phyloP scores from a whole-genome alignment of 2,888 invertebrate species.

The Bimastos eiseni region DNA sequence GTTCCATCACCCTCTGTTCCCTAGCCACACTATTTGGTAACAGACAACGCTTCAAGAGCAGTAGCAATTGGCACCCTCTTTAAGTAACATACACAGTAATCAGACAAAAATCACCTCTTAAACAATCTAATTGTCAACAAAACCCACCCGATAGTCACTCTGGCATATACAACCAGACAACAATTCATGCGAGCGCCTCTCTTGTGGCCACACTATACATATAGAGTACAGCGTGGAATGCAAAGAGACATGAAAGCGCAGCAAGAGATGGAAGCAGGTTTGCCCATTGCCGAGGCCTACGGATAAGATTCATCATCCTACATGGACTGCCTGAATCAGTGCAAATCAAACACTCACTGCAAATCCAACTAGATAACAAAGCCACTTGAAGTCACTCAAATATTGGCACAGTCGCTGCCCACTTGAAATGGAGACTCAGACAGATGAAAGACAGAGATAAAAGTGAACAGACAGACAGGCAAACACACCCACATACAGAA shows the following conservation, averaged over 20 bases:
- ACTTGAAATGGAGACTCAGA: slow-evolving; percentile 3
- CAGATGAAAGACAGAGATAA: neutral
- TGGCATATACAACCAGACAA: neutral
- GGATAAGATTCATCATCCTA: slow-evolving; percentile 6
- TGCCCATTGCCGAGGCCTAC: neutral
- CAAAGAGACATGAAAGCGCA: neutral
- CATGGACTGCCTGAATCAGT: neutral
- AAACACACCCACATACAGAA: neutral
- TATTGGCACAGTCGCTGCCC: neutral
- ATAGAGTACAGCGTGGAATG: neutral
- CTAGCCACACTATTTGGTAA: neutral
- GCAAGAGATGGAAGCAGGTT: neutral
- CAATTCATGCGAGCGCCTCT: neutral
- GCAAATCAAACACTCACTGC: neutral
- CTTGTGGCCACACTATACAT: neutral
- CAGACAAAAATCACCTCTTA: neutral
- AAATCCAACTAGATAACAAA: slow-evolving; percentile 13
- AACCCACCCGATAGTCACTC: neutral
- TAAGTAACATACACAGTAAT: neutral
- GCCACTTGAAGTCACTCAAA: slow-evolving; percentile 6
- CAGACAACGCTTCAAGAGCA: neutral
- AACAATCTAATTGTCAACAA: neutral
- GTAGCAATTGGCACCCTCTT: neutral
- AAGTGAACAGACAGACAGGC: neutral
- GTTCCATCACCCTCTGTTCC: neutral